These are phyloP conservation scores for Chitala chitala DNA, from an alignment of 2,113 vertebrate genomes.

Conservation along the genomic window DNA sequence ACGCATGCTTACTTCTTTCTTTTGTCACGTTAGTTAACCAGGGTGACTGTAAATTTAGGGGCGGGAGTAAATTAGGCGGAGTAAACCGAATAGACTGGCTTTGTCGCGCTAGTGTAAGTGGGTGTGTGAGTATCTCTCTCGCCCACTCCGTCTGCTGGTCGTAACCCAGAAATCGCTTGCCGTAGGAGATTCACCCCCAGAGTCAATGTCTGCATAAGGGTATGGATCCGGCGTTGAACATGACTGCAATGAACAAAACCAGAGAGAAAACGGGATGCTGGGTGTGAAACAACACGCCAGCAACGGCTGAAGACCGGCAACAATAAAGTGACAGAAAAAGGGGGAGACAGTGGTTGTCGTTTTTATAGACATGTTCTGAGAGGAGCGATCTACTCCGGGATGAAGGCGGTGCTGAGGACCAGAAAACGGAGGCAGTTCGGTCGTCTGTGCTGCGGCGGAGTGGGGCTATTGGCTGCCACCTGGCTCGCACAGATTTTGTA, in stretches of 20 bases:
- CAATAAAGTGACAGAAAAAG: background rate
- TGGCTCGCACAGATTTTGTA: constrained; percentile 59
- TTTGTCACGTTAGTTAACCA: background rate
- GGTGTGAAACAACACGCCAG: constrained; percentile 32
- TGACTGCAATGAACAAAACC: background rate
- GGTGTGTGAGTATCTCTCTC: constrained; percentile 5
- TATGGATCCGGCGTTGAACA: background rate
- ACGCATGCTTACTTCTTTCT: background rate
- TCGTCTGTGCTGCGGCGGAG: constrained; percentile 66
- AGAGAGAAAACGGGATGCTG: constrained; percentile 12
- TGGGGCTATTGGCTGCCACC: constrained; percentile 57
- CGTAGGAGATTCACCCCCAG: background rate
- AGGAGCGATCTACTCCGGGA: constrained; percentile 48
- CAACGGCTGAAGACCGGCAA: constrained; percentile 44
- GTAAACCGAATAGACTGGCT: background rate
- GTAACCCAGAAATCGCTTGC: constrained; percentile 1
- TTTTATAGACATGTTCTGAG: constrained; percentile 55
- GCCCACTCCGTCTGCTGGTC: constrained; percentile 15
- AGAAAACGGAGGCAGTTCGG: constrained; percentile 59
- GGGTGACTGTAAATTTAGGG: background rate
- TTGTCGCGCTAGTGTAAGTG: background rate
- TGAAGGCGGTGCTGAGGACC: constrained; percentile 56
- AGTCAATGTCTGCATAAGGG: background rate
- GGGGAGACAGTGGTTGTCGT: constrained; percentile 38
- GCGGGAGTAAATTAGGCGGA: background rate